Conservation (phyloP, 2,888 invertebrate species). For the Drosophila demipolita region DNA sequence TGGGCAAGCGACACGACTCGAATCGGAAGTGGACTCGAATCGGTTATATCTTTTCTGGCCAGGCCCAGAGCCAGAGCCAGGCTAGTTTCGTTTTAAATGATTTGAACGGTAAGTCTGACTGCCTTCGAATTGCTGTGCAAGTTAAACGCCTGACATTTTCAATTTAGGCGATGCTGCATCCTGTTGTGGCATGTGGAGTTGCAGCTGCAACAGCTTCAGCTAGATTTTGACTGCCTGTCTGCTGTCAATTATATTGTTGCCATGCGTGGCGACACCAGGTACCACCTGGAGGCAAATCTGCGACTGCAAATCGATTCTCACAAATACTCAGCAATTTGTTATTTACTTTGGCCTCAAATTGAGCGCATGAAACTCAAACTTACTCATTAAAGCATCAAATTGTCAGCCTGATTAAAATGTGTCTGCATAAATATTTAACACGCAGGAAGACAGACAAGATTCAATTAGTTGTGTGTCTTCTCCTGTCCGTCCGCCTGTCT, state of each 20-base stretch:
- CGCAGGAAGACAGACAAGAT: not conserved
- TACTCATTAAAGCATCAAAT: slow-evolving; percentile 33
- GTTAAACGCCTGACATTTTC: slow-evolving; percentile 81
- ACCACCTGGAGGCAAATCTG: not conserved
- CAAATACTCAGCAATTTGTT: slow-evolving; percentile 64
- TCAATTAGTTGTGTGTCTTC: not conserved
- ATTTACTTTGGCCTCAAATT: slow-evolving; percentile 60
- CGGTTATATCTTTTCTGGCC: slow-evolving; percentile 10
- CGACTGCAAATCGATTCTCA: slow-evolving; percentile 49
- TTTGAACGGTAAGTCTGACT: slow-evolving; percentile 53
- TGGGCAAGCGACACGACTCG: slow-evolving; percentile 38
- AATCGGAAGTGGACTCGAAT: slow-evolving; percentile 37
- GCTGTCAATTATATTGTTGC: slow-evolving; percentile 73
- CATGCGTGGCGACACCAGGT: slow-evolving; percentile 52
- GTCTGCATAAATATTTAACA: slow-evolving; percentile 1
- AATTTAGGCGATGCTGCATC: slow-evolving; percentile 64
- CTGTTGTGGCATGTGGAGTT: slow-evolving; percentile 4
- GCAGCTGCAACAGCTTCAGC: slow-evolving; percentile 21
- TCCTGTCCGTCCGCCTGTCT: not conserved
- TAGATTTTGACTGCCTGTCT: slow-evolving; percentile 61
- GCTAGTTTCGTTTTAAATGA: slow-evolving; percentile 61
- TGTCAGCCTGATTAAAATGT: not conserved
- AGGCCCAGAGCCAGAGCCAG: slow-evolving; percentile 2
- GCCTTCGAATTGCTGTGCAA: slow-evolving; percentile 52
- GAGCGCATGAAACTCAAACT: slow-evolving; percentile 60